Evolutionary conservation across 2,888 invertebrate species (phyloP).

Genomic region (Drosophila robusta): DNA sequence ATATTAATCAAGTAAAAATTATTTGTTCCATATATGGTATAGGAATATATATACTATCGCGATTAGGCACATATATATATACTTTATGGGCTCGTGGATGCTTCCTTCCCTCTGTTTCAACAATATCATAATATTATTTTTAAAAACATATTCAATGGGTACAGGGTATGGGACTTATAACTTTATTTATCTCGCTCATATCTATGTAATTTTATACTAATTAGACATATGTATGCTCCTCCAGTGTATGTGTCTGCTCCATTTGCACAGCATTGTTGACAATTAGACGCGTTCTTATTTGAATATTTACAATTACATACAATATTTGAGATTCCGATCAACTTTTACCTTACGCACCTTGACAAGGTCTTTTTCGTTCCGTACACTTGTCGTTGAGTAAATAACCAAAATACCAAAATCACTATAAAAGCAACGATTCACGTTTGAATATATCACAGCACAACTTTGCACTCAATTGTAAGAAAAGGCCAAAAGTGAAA

Average conservation of each 20-base stretch:
- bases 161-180: no score
- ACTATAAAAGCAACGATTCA: conserved; percentile 18
- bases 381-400: no score
- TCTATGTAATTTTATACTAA: background rate
- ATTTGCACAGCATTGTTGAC: conserved; percentile 1
- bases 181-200: background rate
- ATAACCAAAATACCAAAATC: conserved; percentile 2
- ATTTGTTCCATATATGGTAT: no score
- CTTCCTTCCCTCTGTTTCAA: no score
- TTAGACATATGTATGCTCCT: background rate
- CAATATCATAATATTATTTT: no score
- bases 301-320: background rate
- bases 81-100: no score
- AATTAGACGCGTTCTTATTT: background rate
- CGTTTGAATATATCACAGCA: conserved; percentile 1
- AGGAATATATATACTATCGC: no score
- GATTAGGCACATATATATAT: no score
- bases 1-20: no score
- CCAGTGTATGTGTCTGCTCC: background rate
- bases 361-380: no score
- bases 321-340: conserved; percentile 2
- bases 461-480: background rate
- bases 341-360: no score
- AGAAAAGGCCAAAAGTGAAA: background rate
- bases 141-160: no score